Evolutionary conservation across 53 echinoderm and acorn worm genomes (phyloP), one percentile per base, ranked within the genome.

Genomic region (Echinarachnius parma): DNA sequence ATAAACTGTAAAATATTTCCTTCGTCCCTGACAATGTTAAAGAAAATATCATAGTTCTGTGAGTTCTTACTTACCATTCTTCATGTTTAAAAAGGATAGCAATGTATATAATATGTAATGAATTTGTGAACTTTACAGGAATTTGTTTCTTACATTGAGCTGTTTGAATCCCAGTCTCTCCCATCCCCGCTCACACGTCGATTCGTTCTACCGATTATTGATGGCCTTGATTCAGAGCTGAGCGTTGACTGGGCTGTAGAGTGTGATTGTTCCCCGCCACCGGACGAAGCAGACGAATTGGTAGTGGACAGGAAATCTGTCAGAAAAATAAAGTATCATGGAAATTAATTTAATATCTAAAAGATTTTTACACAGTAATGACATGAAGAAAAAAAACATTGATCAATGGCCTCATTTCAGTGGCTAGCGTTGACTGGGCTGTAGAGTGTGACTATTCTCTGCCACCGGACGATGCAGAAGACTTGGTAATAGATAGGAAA

Each of bases 131-230:
- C 14, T 5, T 21, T 15, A 19, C 21, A 21, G 16, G 26, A 0
- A 3, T 5, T 18, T 10, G 18, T 9, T 23, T 81, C 89, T 75
- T 77, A 93, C 93, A 81, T 79, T 19, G 86, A 93, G 42, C 86
- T 93, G 26, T 89, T 75, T 8, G 96, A 85, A 46, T 96, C 91
- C 46, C 87, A 77, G 48, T 91, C 96, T 60, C 84, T 78, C 31
- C 96, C 96, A 76, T 96, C 96, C 10, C 96, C 96, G 64, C 88
- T 75, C 18, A 91, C 64, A 31, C 96, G 77, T 24, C 85, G 75
- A 57, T 81, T 90, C 48, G 67, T 79, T 25, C 81, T 77, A 22
- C 96, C 91, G 58, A 91, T 72, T 59, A 91, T 87, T 32, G 96
- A 91, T 0, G 87, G 91, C 61, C 96, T 87, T 4, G 96, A 87